phyloP scores from a whole-genome alignment of 2,888 invertebrate species.

The Epirrhoe alternata region DNA sequence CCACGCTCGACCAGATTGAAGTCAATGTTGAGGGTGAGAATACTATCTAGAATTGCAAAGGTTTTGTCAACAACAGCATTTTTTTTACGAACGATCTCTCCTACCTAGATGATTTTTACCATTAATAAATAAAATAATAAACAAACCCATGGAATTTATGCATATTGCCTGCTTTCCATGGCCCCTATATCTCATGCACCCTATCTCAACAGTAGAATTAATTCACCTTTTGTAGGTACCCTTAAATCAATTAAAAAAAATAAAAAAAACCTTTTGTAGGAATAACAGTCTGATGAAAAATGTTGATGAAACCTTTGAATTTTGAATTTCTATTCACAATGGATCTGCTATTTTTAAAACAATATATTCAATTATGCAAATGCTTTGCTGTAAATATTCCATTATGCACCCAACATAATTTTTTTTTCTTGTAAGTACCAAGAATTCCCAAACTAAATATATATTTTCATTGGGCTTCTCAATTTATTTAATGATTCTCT shows the following conservation, averaged over 20 bases:
- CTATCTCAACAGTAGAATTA: no score
- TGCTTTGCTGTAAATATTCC: conserved; percentile 13
- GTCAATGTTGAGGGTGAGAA: conserved; percentile 97
- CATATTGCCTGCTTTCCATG: no score
- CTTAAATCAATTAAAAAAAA: no score
- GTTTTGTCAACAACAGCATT: not conserved
- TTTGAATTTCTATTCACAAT: no score
- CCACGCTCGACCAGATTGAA: conserved; percentile 96
- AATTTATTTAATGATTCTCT: conserved; percentile 53
- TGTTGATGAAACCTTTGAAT: not conserved
- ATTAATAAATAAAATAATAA: no score
- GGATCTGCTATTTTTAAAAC: no score
- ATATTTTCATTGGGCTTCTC: conserved; percentile 3
- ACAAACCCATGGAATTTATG: no score
- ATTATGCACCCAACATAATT: conserved; percentile 3
- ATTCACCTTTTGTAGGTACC: no score
- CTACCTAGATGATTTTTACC: no score
- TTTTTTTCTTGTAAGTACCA: not conserved
- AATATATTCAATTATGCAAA: not conserved
- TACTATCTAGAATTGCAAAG: not conserved
- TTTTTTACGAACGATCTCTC: no score
- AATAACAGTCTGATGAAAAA: not conserved
- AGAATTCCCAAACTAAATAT: not conserved
- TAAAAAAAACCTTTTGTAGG: not conserved
- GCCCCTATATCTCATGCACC: no score